Conservation (phyloP, 2,113 vertebrate species). For the Platysternon megacephalum region DNA sequence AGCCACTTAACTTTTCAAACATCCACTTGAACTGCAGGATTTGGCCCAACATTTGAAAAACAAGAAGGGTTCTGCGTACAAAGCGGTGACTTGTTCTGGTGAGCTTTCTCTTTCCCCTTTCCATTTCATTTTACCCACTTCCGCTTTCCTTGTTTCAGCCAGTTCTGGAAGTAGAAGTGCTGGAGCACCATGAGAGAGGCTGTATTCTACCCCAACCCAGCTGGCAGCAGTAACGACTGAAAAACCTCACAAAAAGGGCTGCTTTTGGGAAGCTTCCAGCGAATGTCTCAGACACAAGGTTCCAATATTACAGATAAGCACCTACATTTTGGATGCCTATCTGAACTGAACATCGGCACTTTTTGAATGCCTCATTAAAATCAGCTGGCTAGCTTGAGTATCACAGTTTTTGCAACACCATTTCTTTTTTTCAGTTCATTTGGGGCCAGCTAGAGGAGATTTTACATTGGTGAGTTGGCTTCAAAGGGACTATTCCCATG, state of each 20-base stretch:
- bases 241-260: accelerated
- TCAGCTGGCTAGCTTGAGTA: neutral
- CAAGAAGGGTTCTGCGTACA: neutral
- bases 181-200: neutral
- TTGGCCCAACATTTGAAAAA: neutral
- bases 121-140: neutral
- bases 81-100: accelerated
- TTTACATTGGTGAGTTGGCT: neutral
- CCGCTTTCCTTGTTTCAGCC: neutral
- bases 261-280: neutral
- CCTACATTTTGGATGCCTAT: neutral
- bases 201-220: neutral
- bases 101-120: neutral
- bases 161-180: neutral
- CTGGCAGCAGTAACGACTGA: accelerated
- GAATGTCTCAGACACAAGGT: neutral
- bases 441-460: accelerated
- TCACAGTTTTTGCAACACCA: neutral
- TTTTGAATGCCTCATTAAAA: neutral
- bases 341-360: neutral
- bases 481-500: neutral
- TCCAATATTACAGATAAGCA: accelerated
- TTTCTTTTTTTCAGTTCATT: neutral
- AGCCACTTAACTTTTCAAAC: neutral
- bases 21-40: neutral